Base-by-base conservation (phyloP, 2,888 invertebrate species). In the Plebejus anna region DNA sequence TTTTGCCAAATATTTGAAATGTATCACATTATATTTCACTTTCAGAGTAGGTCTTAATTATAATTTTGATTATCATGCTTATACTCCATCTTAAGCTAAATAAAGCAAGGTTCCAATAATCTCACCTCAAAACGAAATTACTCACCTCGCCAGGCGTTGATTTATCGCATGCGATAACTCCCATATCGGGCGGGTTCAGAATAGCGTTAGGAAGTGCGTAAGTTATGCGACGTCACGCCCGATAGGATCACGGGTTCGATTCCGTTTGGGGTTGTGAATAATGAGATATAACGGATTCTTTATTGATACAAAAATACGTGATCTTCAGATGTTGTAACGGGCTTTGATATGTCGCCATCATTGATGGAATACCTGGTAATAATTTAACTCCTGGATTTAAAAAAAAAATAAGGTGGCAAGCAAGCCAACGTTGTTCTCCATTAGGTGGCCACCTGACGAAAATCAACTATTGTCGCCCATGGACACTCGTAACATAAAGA, bases 201-300 rank as follows among this genome's bases (percentile, higher is more conserved):
- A 89, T 89, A 86, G 57, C 57, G 77, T 80, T 78, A 78, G 81
- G 75, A 79, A 80, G 82, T 76, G 75, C 75, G 81, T 84, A 80
- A 81, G 82, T 86, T 88, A 92, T 92, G 92, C 91, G 87, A 82
- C 82, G 87, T 86, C 92, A 92, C 92, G 92, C 75, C 75, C 80
- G 91, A 92, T 92, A 92, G 80, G 85, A 92, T 92, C 92, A 90
- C 92, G 92, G 92, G 92, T 88, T 88, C 80, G 85, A 88, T 84
- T 84, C 82, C 81, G 81, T 81, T 80, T 79, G 82, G 82, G 81
- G 79, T 78, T 80, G 76, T 81, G 81, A 81, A 81, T 81, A 80
- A 80, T 79, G 82, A 80, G 82, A 82, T 80, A 78, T 86, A 88
- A 88, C 88, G 87, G 88, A 80, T 80, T 80, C 79, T 36, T 51